A percentile compares a stretch with the other conserved stretches of the same genome.
Evolutionary conservation across 2,888 invertebrate species (phyloP).

Genomic region (Ophion costatus): DNA sequence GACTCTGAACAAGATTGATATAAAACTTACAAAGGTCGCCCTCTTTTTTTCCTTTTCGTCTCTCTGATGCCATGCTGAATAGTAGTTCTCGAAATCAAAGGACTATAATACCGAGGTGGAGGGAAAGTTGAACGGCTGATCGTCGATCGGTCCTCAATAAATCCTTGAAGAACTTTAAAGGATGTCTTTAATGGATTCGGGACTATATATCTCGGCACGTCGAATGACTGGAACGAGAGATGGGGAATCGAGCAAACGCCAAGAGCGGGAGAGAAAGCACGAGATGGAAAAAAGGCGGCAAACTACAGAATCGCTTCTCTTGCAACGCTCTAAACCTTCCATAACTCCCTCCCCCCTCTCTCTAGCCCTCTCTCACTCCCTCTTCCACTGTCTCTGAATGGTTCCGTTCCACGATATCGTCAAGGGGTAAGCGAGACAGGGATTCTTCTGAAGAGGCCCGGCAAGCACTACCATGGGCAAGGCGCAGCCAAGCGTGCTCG

Average conservation of each 20-base stretch:
- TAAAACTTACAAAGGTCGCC: conserved; percentile 16
- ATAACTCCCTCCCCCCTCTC: conserved; percentile 16
- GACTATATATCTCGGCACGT: conserved; percentile 69
- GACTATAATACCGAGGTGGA: conserved; percentile 16
- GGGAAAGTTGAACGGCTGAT: conserved; percentile 41
- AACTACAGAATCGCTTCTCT: conserved; percentile 50
- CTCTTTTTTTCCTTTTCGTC: not conserved
- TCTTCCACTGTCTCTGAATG: conserved; percentile 20
- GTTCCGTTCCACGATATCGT: conserved; percentile 44
- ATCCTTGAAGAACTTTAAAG: conserved; percentile 72
- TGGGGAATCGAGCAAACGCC: conserved; percentile 43
- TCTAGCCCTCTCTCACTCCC: conserved; percentile 11
- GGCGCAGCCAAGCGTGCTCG: conserved; percentile 37
- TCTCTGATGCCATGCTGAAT: not conserved
- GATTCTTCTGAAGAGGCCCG: conserved; percentile 57
- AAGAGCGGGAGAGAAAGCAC: conserved; percentile 32
- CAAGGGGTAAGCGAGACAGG: conserved; percentile 35
- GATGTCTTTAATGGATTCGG: conserved; percentile 72
- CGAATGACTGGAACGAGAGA: conserved; percentile 56
- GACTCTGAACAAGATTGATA: conserved; percentile 5
- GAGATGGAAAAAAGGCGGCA: conserved; percentile 36
- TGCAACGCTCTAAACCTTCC: conserved; percentile 40
- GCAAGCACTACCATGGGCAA: conserved; percentile 56
- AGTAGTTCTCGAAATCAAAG: conserved; percentile 22
- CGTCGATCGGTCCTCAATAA: conserved; percentile 71